phyloP scores from a whole-genome alignment of 1,140 invertebrate species.

The Sycophaga agraensis region DNA sequence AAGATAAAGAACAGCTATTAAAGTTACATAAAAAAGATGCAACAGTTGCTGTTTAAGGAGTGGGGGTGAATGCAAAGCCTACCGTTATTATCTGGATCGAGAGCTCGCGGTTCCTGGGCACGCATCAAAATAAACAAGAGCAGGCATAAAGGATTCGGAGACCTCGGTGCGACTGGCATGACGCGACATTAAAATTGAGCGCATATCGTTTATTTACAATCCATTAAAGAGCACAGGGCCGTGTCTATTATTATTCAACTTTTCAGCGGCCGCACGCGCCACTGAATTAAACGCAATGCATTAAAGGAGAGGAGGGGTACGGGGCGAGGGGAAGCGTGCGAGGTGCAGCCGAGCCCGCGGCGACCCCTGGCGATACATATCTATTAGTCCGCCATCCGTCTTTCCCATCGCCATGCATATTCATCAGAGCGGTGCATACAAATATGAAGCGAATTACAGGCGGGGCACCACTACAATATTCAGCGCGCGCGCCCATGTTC shows the following conservation, averaged over 20 bases:
- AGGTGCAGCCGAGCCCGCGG: too few relatives aligned
- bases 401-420: constrained; percentile 17
- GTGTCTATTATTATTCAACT: background rate
- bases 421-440: constrained; percentile 6
- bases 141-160: too few relatives aligned
- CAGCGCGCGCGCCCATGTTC: background rate
- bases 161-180: too few relatives aligned
- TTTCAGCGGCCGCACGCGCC: background rate
- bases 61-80: too few relatives aligned
- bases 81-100: too few relatives aligned
- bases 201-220: background rate
- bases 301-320: too few relatives aligned
- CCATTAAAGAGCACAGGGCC: background rate
- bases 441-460: constrained; percentile 22
- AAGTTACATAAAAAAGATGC: too few relatives aligned
- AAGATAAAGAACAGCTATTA: too few relatives aligned
- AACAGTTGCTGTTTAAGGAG: too few relatives aligned
- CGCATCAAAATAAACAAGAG: too few relatives aligned
- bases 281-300: constrained; percentile 6
- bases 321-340: too few relatives aligned
- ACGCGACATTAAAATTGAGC: background rate
- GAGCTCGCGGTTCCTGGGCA: too few relatives aligned
- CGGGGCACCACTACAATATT: constrained; percentile 10
- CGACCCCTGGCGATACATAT: constrained; percentile 14
- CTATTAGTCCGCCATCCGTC: constrained; percentile 15